phyloP scores from a whole-genome alignment of 2,888 invertebrate genomes.

The Pinctada fucata region DNA sequence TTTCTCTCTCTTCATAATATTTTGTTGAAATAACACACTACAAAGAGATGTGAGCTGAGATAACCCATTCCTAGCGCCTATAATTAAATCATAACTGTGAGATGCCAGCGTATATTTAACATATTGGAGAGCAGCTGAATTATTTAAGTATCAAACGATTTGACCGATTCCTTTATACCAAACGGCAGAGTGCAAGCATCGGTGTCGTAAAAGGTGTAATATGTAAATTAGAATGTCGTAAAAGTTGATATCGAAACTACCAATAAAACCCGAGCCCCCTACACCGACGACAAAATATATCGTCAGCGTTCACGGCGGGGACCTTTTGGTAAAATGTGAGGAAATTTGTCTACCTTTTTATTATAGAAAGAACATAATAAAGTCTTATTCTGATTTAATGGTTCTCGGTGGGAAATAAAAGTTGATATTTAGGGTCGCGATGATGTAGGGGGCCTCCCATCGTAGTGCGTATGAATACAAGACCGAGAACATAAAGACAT shows the following conservation, averaged over 20 bases:
- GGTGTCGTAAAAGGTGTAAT: constrained; percentile 15
- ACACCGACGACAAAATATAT: background rate
- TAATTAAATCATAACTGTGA: too few species aligned
- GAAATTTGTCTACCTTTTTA: constrained; percentile 9
- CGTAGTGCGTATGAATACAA: background rate
- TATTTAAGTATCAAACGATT: constrained; percentile 10
- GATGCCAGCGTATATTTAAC: too few species aligned
- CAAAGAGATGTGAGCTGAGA: too few species aligned
- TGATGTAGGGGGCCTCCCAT: background rate
- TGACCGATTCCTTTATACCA: background rate
- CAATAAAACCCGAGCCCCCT: constrained; percentile 9
- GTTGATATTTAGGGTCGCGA: background rate
- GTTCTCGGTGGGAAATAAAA: constrained; percentile 5
- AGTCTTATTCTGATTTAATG: constrained; percentile 12
- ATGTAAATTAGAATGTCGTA: constrained; percentile 14
- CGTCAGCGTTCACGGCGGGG: background rate
- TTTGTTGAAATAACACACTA: too few species aligned
- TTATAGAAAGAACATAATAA: constrained; percentile 8
- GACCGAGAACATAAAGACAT: constrained; percentile 8
- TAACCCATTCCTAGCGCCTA: too few species aligned
- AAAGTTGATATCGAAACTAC: background rate
- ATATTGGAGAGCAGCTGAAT: constrained; percentile 4
- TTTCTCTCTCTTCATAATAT: too few species aligned
- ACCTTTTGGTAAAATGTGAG: background rate
- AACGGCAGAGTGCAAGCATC: background rate